phyloP scores from a whole-genome alignment of 2,888 invertebrate species.

The Galerucella calmariensis region DNA sequence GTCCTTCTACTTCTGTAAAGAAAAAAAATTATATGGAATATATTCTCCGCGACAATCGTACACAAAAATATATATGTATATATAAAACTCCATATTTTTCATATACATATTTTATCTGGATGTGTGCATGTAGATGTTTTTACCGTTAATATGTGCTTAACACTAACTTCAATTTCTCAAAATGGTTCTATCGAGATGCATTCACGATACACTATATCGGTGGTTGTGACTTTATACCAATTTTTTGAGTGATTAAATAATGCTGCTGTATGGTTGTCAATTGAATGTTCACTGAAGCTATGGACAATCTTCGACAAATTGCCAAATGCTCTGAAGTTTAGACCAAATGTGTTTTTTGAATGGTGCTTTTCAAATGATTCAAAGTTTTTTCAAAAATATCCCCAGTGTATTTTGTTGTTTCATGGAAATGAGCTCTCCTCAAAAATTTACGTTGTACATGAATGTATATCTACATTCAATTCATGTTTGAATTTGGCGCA shows the following conservation, averaged over 20 bases:
- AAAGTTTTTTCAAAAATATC: too few relatives aligned
- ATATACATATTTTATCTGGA: conserved; percentile 56
- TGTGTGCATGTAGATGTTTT: conserved; percentile 52
- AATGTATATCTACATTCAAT: too few relatives aligned
- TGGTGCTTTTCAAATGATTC: too few relatives aligned
- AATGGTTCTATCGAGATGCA: conserved; percentile 16
- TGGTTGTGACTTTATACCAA: background rate
- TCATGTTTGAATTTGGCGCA: too few relatives aligned
- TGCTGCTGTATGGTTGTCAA: too few relatives aligned
- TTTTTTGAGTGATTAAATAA: background rate
- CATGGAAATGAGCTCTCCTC: too few relatives aligned
- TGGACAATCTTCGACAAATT: too few relatives aligned
- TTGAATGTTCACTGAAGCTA: too few relatives aligned
- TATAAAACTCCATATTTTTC: conserved; percentile 59
- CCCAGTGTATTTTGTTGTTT: too few relatives aligned
- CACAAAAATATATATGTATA: conserved; percentile 52
- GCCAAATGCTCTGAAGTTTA: too few relatives aligned
- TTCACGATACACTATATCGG: background rate
- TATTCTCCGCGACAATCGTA: conserved; percentile 63
- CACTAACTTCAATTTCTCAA: background rate
- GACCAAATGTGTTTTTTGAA: too few relatives aligned
- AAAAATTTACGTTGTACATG: too few relatives aligned
- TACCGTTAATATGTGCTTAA: conserved; percentile 40
- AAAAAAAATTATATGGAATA: conserved; percentile 46
- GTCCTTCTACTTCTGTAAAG: conserved; percentile 61